Evolutionary conservation across 2,797 vertebrate species (phyloP).

Genomic region (Otolemur crassicaudatus): DNA sequence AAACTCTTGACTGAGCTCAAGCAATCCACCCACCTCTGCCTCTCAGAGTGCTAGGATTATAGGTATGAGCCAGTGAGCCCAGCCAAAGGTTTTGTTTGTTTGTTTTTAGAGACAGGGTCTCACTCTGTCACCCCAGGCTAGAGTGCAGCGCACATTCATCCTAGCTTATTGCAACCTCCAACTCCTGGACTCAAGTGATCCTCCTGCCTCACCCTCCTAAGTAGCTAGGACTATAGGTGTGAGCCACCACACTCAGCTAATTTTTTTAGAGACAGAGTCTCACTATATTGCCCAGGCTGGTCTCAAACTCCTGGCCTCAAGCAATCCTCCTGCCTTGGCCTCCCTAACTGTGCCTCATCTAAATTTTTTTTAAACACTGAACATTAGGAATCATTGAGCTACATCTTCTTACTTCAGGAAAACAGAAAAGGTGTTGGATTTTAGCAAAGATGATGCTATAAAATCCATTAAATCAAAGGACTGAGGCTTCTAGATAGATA

Average conservation of each 20-base stretch:
- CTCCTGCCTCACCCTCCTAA: background rate
- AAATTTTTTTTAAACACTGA: background rate
- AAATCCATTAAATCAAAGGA: background rate
- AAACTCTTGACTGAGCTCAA: background rate
- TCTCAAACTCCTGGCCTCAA: background rate
- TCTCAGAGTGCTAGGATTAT: background rate
- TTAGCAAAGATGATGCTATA: background rate
- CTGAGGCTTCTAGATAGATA: background rate
- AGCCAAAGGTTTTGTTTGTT: no score
- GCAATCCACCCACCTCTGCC: background rate
- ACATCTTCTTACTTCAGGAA: background rate
- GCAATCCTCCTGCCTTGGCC: background rate
- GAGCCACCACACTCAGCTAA: background rate
- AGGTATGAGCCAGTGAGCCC: background rate
- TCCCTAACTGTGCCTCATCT: background rate
- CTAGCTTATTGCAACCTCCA: no score
- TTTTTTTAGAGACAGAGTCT: no score
- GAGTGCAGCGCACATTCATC: no score
- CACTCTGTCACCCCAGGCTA: no score
- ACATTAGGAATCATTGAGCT: background rate
- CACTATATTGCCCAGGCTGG: no score
- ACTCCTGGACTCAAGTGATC: background rate
- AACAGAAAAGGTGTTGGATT: background rate
- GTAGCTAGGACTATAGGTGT: background rate
- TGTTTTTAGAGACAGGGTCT: no score